Evolutionary conservation across 2,888 invertebrate genomes (phyloP).

Genomic region (Bellardia pandia): DNA sequence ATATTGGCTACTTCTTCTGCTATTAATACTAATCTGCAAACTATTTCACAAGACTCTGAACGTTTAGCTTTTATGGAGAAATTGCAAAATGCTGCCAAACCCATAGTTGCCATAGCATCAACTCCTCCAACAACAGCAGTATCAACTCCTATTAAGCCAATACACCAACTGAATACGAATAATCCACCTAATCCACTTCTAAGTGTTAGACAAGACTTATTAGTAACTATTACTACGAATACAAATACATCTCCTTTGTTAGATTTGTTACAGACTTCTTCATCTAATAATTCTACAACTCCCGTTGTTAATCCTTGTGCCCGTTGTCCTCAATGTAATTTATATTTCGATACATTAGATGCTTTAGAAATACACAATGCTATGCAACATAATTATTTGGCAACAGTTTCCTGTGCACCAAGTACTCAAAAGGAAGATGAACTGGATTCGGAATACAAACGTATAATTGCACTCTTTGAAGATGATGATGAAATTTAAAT

Average conservation of each 20-base stretch:
- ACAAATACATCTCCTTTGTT: constrained; percentile 39
- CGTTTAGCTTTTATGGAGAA: constrained; percentile 79
- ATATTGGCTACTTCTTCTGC: constrained; percentile 70
- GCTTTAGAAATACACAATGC: constrained; percentile 82
- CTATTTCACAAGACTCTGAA: constrained; percentile 66
- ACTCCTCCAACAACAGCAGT: neutral
- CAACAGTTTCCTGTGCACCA: constrained; percentile 17
- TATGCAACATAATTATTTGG: constrained; percentile 76
- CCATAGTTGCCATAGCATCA: neutral
- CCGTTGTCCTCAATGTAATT: constrained; percentile 81
- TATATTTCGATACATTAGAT: constrained; percentile 79
- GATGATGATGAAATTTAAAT: constrained; percentile 73
- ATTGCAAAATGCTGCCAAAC: constrained; percentile 77
- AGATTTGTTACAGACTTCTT: constrained; percentile 40
- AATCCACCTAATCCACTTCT: constrained; percentile 64
- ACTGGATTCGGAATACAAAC: constrained; percentile 78
- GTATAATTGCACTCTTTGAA: constrained; percentile 82
- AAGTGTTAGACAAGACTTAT: constrained; percentile 72
- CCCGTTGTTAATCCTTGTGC: constrained; percentile 76
- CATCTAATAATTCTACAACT: constrained; percentile 44
- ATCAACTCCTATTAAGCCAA: constrained; percentile 26
- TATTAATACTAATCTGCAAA: neutral
- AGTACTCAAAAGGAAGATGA: constrained; percentile 51
- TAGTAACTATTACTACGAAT: constrained; percentile 42
- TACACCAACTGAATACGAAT: constrained; percentile 1